These are phyloP conservation scores for Acrocephalus kingi DNA, from an alignment of 2,113 vertebrate species.

Conservation along the genomic window DNA sequence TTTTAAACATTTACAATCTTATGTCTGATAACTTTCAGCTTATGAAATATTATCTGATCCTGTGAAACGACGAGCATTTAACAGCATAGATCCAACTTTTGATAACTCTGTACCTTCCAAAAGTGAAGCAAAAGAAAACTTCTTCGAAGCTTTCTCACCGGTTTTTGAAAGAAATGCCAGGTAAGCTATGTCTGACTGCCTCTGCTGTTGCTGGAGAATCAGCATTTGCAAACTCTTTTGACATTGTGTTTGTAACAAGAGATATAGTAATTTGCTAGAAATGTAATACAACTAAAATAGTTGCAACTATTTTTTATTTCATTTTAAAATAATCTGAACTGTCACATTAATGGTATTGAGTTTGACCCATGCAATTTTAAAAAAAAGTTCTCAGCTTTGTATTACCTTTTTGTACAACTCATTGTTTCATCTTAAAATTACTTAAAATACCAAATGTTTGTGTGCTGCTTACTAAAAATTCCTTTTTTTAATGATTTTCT, in stretches of 20 bases:
- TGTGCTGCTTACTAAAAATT: background rate
- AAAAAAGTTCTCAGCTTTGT: background rate
- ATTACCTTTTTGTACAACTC: background rate
- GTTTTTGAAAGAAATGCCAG: conserved; percentile 95
- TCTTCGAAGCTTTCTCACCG: conserved; percentile 87
- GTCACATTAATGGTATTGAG: background rate
- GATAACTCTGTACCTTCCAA: conserved; percentile 93
- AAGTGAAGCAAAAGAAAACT: conserved; percentile 94
- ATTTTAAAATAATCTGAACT: background rate
- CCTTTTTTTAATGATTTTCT: background rate
- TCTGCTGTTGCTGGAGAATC: background rate
- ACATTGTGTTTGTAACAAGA: background rate
- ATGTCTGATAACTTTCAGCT: conserved; percentile 74
- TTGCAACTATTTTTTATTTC: background rate
- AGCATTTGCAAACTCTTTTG: background rate
- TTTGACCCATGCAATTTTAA: background rate
- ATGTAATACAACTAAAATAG: background rate
- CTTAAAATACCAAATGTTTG: background rate
- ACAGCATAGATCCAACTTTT: conserved; percentile 97
- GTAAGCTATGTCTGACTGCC: conserved; percentile 61
- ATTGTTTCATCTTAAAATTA: background rate
- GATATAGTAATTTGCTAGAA: background rate
- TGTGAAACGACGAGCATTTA: conserved; percentile 94
- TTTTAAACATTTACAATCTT: background rate
- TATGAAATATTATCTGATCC: conserved; percentile 94